Conservation (phyloP, 2,888 invertebrate species). For the Scaptomyza reducta region DNA sequence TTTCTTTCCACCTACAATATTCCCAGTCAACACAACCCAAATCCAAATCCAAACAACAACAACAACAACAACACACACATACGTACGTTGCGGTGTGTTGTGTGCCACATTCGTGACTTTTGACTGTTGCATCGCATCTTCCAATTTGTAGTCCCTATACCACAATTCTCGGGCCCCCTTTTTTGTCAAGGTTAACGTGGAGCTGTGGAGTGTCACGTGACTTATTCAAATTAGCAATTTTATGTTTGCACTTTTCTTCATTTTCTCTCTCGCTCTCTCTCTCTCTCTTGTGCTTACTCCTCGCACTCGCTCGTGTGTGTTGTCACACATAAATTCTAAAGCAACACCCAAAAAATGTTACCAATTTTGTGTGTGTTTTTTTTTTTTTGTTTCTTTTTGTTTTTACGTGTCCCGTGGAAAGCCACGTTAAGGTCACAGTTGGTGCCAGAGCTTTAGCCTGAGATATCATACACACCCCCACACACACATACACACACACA, state of each 20-base stretch:
- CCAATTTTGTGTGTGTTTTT: constrained; percentile 30
- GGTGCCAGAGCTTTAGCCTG: constrained; percentile 24
- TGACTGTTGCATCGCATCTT: constrained; percentile 25
- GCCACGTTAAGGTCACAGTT: constrained; percentile 50
- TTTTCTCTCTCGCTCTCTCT: not conserved
- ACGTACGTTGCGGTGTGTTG: constrained; percentile 5
- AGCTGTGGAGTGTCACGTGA: constrained; percentile 71
- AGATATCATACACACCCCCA: constrained; percentile 35
- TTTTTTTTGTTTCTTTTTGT: not conserved
- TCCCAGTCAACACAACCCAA: not conserved
- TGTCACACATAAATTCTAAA: constrained; percentile 46
- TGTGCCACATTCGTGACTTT: constrained; percentile 21
- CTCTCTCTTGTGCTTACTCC: not conserved
- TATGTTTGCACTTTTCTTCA: constrained; percentile 64
- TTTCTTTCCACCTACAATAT: not conserved
- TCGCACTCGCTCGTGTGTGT: not conserved
- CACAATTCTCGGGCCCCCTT: not conserved
- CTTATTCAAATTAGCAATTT: constrained; percentile 80
- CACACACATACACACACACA: constrained; percentile 12
- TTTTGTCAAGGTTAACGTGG: constrained; percentile 44
- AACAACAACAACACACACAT: not conserved
- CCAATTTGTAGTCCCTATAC: constrained; percentile 22
- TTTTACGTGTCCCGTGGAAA: constrained; percentile 7
- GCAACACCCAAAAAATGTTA: constrained; percentile 46
- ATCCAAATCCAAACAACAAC: not conserved